Evolutionary conservation across 2,888 invertebrate species (phyloP), one percentile per base, ranked within the genome.

Genomic region (Hoplodrina ambigua): DNA sequence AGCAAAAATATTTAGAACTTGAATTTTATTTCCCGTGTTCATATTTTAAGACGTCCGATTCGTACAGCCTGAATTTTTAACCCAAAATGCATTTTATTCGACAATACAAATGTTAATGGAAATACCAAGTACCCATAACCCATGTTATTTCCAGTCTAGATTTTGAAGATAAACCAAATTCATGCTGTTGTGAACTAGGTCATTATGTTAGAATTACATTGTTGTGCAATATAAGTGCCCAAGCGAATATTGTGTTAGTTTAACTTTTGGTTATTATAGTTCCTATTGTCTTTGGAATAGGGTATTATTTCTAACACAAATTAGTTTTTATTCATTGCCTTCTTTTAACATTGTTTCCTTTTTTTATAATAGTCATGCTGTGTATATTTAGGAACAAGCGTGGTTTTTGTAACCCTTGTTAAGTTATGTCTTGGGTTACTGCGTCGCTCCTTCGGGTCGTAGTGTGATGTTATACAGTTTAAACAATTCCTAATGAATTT

Each of bases 101-200:
- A 33, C 57, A 75, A 33, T 33, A 49, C 25, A 49, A 17, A 49
- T 52, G 50, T 46, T 33, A 56, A 57, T 73, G 52, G 19, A 52
- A 69, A 69, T 76, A 5, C 20, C 20, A 53, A 69, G 60, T 15
- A 30, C 25, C 33, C 72, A 65, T 72, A 57, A 19, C 41, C 60
- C 6, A 53, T 56, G 78, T 63, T 74, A 75, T 74, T 78, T 75
- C 59, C 57, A 56, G 62, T 61, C 57, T 53, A 75, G 71, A 69
- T 75, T 65, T 13, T n/a, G 15, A 20, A 66, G 49, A 65, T 75
- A 75, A 62, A 65, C 56, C 53, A 54, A 61, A 81, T 57, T 64
- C 41, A 57, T 69, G 60, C 57, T 46, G 50, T 69, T 75, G 69
- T 74, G 69, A 63, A 68, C 54, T 33, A 37, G 41, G 33, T 55